phyloP scores from a whole-genome alignment of 1,140 invertebrate genomes.

The Ostrea edulis region DNA sequence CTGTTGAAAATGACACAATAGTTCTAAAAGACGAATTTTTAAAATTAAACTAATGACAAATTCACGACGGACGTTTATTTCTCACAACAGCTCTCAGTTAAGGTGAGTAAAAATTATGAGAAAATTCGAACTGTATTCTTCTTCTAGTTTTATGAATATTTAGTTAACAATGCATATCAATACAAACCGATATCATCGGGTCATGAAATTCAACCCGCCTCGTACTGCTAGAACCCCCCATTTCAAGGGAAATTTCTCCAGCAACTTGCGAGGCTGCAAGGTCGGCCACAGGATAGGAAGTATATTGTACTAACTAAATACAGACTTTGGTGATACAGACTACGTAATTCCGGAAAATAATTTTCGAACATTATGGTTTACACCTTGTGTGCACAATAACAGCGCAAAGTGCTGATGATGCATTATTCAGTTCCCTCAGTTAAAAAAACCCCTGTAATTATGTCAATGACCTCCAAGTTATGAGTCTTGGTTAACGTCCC shows the following conservation, averaged over 20 bases:
- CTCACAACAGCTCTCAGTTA: too few relatives aligned
- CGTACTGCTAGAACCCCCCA: constrained; percentile 16
- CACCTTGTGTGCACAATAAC: too few relatives aligned
- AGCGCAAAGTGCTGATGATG: too few relatives aligned
- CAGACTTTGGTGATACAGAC: background rate
- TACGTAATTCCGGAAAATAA: background rate
- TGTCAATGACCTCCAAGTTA: too few relatives aligned
- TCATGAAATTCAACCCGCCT: constrained; percentile 1
- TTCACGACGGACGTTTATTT: too few relatives aligned
- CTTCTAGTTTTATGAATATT: background rate
- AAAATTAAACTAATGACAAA: too few relatives aligned
- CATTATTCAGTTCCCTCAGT: too few relatives aligned
- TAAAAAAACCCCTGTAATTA: too few relatives aligned
- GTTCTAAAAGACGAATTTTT: too few relatives aligned
- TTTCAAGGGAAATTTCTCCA: background rate
- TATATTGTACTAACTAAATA: background rate
- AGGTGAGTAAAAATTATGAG: background rate
- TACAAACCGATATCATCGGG: background rate
- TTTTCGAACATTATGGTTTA: background rate
- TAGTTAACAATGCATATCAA: too few relatives aligned
- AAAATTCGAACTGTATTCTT: background rate
- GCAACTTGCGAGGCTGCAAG: background rate
- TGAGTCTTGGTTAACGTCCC: too few relatives aligned
- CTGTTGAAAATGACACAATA: too few relatives aligned
- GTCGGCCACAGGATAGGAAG: background rate